Base-by-base conservation (phyloP, 2,888 invertebrate species). In the Digitonthophagus gazella region DNA sequence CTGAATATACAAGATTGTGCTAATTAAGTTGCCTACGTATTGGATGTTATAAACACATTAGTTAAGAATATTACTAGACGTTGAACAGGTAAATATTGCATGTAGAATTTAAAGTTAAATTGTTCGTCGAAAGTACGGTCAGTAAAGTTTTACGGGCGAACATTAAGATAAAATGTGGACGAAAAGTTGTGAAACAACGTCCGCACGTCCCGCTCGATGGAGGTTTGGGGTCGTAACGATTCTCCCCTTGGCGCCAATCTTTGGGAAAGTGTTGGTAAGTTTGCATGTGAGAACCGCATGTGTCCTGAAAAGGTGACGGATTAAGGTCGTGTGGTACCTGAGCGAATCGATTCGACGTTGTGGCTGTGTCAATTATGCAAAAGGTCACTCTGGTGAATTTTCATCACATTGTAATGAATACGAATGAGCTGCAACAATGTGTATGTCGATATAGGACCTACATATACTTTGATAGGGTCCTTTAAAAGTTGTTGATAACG, bases 141-240 rank as follows among this genome's bases (percentile, higher is more conserved):
- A 67, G 69, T 67, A 67, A 69, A 69, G 69, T 69, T 69, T 69
- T 69, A 69, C 64, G 67, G 67, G 11, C 58, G 58, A 58, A 58
- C 65, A 58, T 67, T 67, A 67, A 69, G 66, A 67, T 69, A 69
- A 69, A 69, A 58, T 63, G 67, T 64, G 58, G 22, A 28, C 58
- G 67, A 61, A 61, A 67, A 67, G 19, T 67, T 67, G 67, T 58
- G 67, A 58, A 55, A 65, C 65, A 18, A 65, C 65, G 55, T 55
- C 65, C 18, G 65, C 19, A 65, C 65, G 55, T 19, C 54, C 15
- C 54, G 19, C 15, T 19, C 28, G 64, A 5, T 28, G 22, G 14
- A 54, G 19, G 11, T 55, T 28, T 28, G 16, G 16, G 65, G 15
- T 54, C 16, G 54, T 65, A 55, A 65, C 19, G 55, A 65, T 55